Evolutionary conservation across 2,888 invertebrate genomes (phyloP).

Genomic region (Chymomyza fuscimana): DNA sequence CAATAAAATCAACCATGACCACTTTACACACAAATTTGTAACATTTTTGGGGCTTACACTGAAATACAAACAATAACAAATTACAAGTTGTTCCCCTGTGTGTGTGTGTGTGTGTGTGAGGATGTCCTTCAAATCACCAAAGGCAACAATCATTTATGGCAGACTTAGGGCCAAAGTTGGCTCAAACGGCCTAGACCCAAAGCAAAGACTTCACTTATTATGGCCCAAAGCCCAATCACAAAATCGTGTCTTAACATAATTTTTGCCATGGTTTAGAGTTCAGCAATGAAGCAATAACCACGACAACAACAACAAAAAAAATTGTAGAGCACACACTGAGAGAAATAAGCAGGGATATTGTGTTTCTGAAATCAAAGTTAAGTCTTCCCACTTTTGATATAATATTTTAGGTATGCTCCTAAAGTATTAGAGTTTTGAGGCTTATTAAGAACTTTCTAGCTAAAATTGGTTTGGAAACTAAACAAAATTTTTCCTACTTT

Average conservation of each 20-base stretch:
- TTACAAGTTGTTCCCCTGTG: not conserved
- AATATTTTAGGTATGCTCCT: too few species aligned
- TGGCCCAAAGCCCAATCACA: constrained; percentile 62
- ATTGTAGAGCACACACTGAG: constrained; percentile 38
- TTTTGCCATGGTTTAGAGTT: constrained; percentile 48
- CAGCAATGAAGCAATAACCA: not conserved
- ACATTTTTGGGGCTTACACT: constrained; percentile 17
- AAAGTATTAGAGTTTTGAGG: too few species aligned
- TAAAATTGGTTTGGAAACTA: too few species aligned
- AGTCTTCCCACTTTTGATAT: too few species aligned
- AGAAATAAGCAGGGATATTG: not conserved
- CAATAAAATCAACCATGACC: constrained; percentile 47
- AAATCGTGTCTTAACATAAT: constrained; percentile 73
- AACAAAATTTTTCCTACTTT: too few species aligned
- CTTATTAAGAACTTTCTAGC: too few species aligned
- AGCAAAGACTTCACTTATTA: constrained; percentile 37
- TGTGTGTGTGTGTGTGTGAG: not conserved
- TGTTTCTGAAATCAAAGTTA: too few species aligned
- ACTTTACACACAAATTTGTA: constrained; percentile 25
- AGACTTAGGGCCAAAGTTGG: constrained; percentile 61
- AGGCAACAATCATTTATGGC: constrained; percentile 70
- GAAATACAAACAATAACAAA: not conserved
- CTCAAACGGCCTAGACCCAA: constrained; percentile 2
- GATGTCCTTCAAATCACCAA: constrained; percentile 61
- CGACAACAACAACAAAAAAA: not conserved